Evolutionary conservation across 2,113 vertebrate genomes (phyloP).

Genomic region (Xyliphius kryptos): DNA sequence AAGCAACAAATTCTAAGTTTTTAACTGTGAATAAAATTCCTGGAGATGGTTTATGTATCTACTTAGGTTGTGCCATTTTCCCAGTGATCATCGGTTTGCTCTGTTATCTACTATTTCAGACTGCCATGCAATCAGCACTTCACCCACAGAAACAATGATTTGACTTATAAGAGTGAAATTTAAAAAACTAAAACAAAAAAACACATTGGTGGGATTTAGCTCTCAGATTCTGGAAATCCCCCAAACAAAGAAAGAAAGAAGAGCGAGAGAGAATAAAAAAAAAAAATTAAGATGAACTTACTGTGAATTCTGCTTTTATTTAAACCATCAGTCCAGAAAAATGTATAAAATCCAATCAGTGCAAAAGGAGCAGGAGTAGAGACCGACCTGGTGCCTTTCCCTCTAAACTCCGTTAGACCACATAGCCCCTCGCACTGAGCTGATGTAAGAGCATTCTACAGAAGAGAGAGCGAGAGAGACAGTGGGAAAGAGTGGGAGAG

Average conservation of each 20-base stretch:
- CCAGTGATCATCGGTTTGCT: slow-evolving; percentile 32
- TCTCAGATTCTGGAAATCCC: no score
- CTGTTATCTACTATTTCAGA: slow-evolving; percentile 44
- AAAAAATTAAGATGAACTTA: no score
- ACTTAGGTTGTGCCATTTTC: slow-evolving; percentile 35
- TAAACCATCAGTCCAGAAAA: no score
- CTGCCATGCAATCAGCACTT: slow-evolving; percentile 53
- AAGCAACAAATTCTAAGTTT: no score
- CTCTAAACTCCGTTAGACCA: slow-evolving; percentile 35
- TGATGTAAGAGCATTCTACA: slow-evolving; percentile 90
- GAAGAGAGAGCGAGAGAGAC: slow-evolving; percentile 42
- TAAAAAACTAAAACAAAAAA: slow-evolving; percentile 3
- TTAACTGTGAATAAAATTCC: neutral
- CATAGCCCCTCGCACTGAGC: slow-evolving; percentile 58
- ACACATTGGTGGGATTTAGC: no score
- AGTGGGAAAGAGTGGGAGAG: no score
- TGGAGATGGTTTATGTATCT: slow-evolving; percentile 12
- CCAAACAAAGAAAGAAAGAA: no score
- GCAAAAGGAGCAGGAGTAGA: slow-evolving; percentile 27
- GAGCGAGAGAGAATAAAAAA: neutral
- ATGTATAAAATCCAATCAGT: no score
- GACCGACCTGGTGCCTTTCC: slow-evolving; percentile 41
- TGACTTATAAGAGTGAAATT: slow-evolving; percentile 20
- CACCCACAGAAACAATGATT: slow-evolving; percentile 37
- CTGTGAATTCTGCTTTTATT: no score